phyloP scores from a whole-genome alignment of 2,113 vertebrate genomes.

The Anolis sagrei region DNA sequence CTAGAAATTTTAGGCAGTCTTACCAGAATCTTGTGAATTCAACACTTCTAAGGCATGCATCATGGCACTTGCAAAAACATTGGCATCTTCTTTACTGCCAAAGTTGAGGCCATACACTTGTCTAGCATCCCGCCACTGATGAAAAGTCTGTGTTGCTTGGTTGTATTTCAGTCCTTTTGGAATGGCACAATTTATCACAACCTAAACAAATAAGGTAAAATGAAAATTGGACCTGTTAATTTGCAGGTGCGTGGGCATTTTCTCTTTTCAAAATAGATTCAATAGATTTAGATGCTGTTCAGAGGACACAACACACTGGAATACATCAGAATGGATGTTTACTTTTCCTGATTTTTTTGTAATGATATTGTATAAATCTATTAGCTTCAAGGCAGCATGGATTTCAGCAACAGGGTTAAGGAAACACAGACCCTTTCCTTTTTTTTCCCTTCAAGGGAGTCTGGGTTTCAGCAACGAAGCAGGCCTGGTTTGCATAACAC shows the following conservation, averaged over 20 bases:
- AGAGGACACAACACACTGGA: background rate
- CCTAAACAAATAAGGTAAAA: constrained; percentile 73
- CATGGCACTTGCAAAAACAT: constrained; percentile 99
- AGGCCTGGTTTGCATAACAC: too few species aligned
- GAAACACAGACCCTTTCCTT: too few species aligned
- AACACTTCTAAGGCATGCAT: constrained; percentile 99
- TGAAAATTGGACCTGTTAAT: constrained; percentile 1
- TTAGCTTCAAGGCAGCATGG: too few species aligned
- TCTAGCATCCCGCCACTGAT: constrained; percentile 96
- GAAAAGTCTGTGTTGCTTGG: constrained; percentile 98
- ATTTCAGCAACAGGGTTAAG: too few species aligned
- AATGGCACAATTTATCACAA: constrained; percentile 99
- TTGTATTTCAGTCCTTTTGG: constrained; percentile 99
- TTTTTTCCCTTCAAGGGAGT: too few species aligned
- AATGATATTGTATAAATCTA: background rate
- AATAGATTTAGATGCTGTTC: background rate
- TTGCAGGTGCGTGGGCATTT: background rate
- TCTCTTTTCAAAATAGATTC: background rate
- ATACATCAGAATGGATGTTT: background rate
- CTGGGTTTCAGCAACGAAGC: too few species aligned
- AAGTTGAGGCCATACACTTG: constrained; percentile 99
- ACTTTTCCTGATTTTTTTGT: background rate
- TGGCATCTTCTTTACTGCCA: constrained; percentile 99
- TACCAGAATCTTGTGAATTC: constrained; percentile 97
- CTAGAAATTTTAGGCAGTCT: background rate